A percentile compares a stretch with the other conserved stretches of the same genome.
Conservation (phyloP, 2,113 vertebrate genomes). For the Cottus gobio region DNA sequence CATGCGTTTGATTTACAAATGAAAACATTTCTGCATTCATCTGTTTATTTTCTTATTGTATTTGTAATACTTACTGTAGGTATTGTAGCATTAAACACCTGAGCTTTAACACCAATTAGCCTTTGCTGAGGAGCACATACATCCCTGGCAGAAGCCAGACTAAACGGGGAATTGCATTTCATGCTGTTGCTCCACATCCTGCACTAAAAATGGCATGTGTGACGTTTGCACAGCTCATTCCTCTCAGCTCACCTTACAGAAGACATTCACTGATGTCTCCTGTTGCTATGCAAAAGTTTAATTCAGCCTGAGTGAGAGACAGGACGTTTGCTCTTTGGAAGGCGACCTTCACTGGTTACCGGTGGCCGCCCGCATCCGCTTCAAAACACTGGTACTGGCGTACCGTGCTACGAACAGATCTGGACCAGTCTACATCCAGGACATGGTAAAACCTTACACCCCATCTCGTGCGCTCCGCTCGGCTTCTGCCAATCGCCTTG, state of each 20-base stretch:
- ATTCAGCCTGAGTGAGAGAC: not conserved
- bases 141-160: constrained; percentile 25
- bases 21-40: not conserved
- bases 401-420: too few relatives aligned
- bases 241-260: constrained; percentile 60
- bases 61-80: not conserved
- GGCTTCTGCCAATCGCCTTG: too few relatives aligned
- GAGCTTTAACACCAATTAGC: constrained; percentile 23
- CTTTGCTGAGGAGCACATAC: constrained; percentile 41
- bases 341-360: too few relatives aligned
- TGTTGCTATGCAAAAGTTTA: constrained; percentile 20
- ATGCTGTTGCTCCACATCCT: constrained; percentile 73
- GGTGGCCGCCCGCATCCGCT: too few relatives aligned
- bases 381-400: too few relatives aligned
- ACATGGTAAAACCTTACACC: too few relatives aligned
- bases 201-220: constrained; percentile 75
- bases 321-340: not conserved
- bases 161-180: constrained; percentile 56
- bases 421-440: too few relatives aligned
- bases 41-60: not conserved
- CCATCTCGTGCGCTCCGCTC: too few relatives aligned
- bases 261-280: not conserved
- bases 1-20: constrained; percentile 56
- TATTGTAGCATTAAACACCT: constrained; percentile 18
- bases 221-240: constrained; percentile 52